These are phyloP conservation scores for Prostheceraeus crozeri DNA, from an alignment of 2,888 invertebrate species.

Conservation along the genomic window DNA sequence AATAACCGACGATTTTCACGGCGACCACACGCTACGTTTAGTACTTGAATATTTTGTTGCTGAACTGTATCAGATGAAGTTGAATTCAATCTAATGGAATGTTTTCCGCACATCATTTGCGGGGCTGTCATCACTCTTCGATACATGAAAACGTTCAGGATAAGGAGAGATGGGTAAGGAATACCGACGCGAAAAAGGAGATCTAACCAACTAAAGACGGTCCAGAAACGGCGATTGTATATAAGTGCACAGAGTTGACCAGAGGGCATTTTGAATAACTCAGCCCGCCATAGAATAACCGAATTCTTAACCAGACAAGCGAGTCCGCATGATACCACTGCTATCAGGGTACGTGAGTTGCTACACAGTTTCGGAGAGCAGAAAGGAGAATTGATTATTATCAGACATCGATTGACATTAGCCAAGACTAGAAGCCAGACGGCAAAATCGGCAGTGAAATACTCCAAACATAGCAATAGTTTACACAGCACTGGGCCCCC, in stretches of 20 bases:
- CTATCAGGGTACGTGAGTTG: not conserved
- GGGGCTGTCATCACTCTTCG: not conserved
- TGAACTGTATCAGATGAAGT: not conserved
- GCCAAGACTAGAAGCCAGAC: slow-evolving; percentile 1
- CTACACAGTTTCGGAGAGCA: not conserved
- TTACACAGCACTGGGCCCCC: not conserved
- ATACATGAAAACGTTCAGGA: slow-evolving; percentile 7
- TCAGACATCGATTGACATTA: not conserved
- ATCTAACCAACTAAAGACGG: not conserved
- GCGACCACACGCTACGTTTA: no score
- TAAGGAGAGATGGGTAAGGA: not conserved
- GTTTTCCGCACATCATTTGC: not conserved
- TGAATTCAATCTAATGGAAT: no score
- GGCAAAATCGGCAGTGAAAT: not conserved
- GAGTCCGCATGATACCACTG: not conserved
- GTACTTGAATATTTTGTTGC: not conserved
- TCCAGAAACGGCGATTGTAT: not conserved
- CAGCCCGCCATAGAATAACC: not conserved
- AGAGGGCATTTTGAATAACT: not conserved
- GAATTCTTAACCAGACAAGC: not conserved
- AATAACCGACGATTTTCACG: not conserved
- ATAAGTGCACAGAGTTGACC: not conserved
- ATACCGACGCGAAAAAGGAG: not conserved
- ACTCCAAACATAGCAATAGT: not conserved
- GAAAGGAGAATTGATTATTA: not conserved